phyloP scores from a whole-genome alignment of 1,140 invertebrate genomes.

The Manduca sexta region DNA sequence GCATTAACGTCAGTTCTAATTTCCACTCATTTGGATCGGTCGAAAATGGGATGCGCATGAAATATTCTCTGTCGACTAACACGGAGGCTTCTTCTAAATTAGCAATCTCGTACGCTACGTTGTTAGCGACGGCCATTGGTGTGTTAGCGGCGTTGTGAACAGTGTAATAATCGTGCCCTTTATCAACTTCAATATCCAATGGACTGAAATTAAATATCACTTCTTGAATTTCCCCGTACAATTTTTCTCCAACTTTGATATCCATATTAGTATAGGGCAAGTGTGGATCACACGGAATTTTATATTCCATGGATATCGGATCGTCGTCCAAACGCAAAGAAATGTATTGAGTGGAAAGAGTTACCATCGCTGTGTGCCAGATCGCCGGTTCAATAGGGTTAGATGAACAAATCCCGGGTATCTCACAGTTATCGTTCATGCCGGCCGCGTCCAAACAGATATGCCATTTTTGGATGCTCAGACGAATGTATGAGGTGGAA shows the following conservation, averaged over 20 bases:
- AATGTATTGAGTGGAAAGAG: conserved; percentile 45
- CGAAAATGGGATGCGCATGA: conserved; percentile 53
- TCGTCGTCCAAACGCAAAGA: conserved; percentile 47
- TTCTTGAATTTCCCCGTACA: conserved; percentile 56
- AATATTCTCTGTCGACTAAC: conserved; percentile 38
- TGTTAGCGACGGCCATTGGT: conserved; percentile 31
- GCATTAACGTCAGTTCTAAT: conserved; percentile 49
- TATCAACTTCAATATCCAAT: no score
- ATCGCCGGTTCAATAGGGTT: conserved; percentile 31
- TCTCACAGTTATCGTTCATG: conserved; percentile 28
- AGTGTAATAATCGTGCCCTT: no score
- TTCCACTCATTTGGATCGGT: conserved; percentile 39
- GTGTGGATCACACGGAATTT: conserved; percentile 50
- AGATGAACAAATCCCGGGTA: conserved; percentile 43
- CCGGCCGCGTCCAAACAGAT: conserved; percentile 52
- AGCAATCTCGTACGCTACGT: conserved; percentile 51
- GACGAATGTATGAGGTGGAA: conserved; percentile 30
- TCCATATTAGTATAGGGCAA: conserved; percentile 39
- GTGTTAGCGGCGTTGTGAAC: no score
- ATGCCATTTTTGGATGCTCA: conserved; percentile 58
- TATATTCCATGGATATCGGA: conserved; percentile 25
- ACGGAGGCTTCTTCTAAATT: conserved; percentile 49
- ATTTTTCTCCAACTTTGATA: conserved; percentile 46
- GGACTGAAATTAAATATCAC: conserved; percentile 57
- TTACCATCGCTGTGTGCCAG: conserved; percentile 47